phyloP scores from a whole-genome alignment of 2,888 invertebrate genomes.

The Drosophila mercatorum region DNA sequence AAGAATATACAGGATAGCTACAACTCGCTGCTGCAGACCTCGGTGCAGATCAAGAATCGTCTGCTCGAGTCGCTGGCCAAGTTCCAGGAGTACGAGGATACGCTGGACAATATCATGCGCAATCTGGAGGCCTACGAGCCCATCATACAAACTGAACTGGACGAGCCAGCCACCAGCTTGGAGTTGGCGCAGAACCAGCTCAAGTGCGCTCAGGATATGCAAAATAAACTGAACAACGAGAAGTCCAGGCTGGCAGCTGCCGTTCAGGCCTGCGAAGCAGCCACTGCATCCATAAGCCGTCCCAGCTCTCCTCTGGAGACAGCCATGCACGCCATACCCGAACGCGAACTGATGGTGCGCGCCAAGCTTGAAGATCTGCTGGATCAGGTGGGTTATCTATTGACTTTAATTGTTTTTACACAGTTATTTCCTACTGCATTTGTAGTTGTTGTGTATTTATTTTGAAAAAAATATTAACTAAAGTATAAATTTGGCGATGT shows the following conservation, averaged over 20 bases:
- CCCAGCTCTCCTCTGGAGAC: conserved; percentile 95
- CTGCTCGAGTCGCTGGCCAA: conserved; percentile 94
- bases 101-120: conserved; percentile 92
- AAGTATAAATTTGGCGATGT: neutral
- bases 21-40: conserved; percentile 94
- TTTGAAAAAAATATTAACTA: conserved; percentile 6
- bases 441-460: conserved; percentile 16
- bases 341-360: conserved; percentile 92
- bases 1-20: conserved; percentile 97
- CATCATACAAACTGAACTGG: conserved; percentile 89
- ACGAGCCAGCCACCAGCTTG: conserved; percentile 90
- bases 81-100: conserved; percentile 97
- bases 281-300: conserved; percentile 95
- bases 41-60: conserved; percentile 94
- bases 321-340: conserved; percentile 93
- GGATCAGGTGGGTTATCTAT: conserved; percentile 89
- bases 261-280: conserved; percentile 96
- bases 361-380: conserved; percentile 95
- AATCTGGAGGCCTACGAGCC: conserved; percentile 93
- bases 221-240: conserved; percentile 94
- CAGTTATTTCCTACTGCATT: conserved; percentile 8
- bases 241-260: conserved; percentile 94
- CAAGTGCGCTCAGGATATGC: conserved; percentile 91
- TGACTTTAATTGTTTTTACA: no score
- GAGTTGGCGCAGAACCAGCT: conserved; percentile 90